Percentiles rank a stretch among this genome's conserved stretches.
phyloP scores from a whole-genome alignment of 2,888 invertebrate genomes.

The Zeuzera pyrina region DNA sequence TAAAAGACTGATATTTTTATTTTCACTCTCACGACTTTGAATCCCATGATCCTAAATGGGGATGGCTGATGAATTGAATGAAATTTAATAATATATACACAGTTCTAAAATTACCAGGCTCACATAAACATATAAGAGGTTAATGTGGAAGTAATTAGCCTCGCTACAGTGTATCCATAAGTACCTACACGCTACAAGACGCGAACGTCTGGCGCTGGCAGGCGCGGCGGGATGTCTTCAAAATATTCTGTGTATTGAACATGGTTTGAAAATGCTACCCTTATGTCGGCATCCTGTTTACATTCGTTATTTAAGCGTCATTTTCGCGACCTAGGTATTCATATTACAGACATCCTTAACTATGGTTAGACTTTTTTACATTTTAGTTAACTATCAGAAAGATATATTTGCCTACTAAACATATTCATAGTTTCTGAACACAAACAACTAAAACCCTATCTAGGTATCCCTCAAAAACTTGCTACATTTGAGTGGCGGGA shows the following conservation, averaged over 20 bases:
- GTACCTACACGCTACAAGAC: conserved; percentile 11
- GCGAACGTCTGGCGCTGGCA: conserved; percentile 34
- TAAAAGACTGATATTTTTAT: conserved; percentile 8
- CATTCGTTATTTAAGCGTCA: no score
- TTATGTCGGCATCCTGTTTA: no score
- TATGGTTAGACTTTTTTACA: no score
- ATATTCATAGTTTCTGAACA: conserved; percentile 2
- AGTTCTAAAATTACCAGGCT: conserved; percentile 16
- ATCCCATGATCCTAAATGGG: no score
- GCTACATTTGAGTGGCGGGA: conserved; percentile 28
- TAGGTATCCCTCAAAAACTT: conserved; percentile 59
- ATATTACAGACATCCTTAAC: no score
- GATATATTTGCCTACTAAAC: no score
- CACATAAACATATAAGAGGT: conserved; percentile 15
- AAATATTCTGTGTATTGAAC: not conserved
- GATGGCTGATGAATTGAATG: no score
- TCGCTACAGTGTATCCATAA: conserved; percentile 12
- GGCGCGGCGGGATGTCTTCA: conserved; percentile 40
- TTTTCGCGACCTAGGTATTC: no score
- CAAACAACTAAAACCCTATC: conserved; percentile 20
- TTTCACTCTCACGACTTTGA: no score
- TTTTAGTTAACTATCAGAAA: no score
- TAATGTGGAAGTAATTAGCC: conserved; percentile 22
- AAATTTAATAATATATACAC: conserved; percentile 5
- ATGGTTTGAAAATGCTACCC: no score